Percentiles rank a stretch among this genome's conserved stretches.
These are phyloP conservation scores for Anisognathus igniventris DNA, from an alignment of 2,797 vertebrate genomes.

Conservation along the genomic window DNA sequence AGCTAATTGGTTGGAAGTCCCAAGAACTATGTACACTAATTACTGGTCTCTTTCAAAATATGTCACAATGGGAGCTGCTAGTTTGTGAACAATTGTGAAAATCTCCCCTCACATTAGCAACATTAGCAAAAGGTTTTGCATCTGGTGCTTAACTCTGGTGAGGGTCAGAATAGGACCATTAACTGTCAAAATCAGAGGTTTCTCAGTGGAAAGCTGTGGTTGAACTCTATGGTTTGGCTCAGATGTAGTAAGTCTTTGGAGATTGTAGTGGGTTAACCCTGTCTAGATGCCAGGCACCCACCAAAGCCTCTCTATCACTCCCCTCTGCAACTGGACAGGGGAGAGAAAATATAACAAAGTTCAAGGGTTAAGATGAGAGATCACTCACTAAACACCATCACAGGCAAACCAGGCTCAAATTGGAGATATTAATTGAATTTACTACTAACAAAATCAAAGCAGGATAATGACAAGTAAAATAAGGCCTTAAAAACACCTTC, in stretches of 20 bases:
- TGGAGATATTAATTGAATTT: background rate
- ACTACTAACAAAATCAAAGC: background rate
- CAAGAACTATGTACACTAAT: background rate
- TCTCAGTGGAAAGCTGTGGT: background rate
- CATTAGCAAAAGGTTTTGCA: background rate
- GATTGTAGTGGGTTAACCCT: background rate
- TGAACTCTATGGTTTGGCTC: background rate
- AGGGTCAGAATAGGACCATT: background rate
- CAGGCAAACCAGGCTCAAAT: accelerated
- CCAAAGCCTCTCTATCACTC: background rate
- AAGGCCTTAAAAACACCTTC: background rate
- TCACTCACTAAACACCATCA: background rate
- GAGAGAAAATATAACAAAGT: background rate
- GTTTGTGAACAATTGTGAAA: background rate
- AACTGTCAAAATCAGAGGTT: background rate
- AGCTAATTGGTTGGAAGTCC: background rate
- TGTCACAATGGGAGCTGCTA: background rate
- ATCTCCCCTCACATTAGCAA: background rate
- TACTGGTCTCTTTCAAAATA: background rate
- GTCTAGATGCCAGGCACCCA: background rate
- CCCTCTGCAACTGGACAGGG: background rate
- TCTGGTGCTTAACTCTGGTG: background rate
- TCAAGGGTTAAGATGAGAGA: background rate
- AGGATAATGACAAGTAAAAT: background rate
- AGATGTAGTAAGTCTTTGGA: background rate